phyloP scores from a whole-genome alignment of 2,113 vertebrate genomes.

The Psephotus haematonotus region DNA sequence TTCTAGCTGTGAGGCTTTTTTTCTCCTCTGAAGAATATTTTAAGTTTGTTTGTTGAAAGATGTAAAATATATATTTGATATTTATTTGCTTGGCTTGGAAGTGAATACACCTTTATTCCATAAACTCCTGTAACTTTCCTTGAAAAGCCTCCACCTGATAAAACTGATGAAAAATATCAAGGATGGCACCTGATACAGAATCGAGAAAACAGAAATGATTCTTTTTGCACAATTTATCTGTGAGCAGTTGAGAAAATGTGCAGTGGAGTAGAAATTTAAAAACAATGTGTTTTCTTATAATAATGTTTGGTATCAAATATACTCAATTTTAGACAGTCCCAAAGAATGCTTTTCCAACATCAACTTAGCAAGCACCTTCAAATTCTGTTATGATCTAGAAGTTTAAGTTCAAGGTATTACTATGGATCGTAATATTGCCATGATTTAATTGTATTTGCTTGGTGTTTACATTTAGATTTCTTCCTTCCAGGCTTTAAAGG shows the following conservation, averaged over 20 bases:
- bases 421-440: neutral
- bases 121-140: neutral
- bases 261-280: neutral
- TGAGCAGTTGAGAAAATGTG: neutral
- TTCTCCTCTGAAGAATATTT: neutral
- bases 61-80: neutral
- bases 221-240: neutral
- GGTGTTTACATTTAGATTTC: neutral
- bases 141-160: neutral
- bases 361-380: neutral
- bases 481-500: neutral
- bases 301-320: neutral
- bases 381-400: neutral
- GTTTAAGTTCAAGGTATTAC: neutral
- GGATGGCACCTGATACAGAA: neutral
- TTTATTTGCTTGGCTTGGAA: neutral
- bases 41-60: neutral
- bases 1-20: neutral
- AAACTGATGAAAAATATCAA: neutral
- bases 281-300: neutral
- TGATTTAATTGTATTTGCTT: neutral
- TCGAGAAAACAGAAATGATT: neutral
- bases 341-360: neutral
- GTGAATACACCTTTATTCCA: neutral
- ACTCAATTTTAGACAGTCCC: neutral